Percentiles rank a stretch among this genome's conserved stretches.
Conservation (phyloP, 2,888 invertebrate species). For the Tipula confusa region DNA sequence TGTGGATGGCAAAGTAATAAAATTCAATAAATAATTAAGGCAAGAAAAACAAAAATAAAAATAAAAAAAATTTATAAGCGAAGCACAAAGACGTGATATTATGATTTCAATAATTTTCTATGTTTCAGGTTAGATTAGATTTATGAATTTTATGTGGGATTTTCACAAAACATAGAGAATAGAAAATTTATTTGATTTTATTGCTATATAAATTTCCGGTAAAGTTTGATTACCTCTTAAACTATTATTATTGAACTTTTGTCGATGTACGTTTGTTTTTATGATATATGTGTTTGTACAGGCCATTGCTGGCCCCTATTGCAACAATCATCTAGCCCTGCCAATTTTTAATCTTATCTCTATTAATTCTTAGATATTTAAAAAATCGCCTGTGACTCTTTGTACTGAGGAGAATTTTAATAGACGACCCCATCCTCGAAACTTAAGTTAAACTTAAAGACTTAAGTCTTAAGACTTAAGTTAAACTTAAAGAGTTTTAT, state of each 20-base stretch:
- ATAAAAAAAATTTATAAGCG: not conserved
- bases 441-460: too few species aligned
- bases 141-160: constrained; percentile 25
- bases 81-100: constrained; percentile 20
- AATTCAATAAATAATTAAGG: constrained; percentile 25
- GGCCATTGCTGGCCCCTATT: too few species aligned
- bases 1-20: constrained; percentile 9
- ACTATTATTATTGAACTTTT: constrained; percentile 9
- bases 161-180: constrained; percentile 1
- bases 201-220: constrained; percentile 3
- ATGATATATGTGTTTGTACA: too few species aligned
- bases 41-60: not conserved
- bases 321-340: too few species aligned
- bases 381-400: too few species aligned
- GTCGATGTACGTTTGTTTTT: too few species aligned
- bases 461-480: too few species aligned
- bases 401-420: too few species aligned
- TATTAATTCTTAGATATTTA: too few species aligned
- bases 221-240: constrained; percentile 20
- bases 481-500: too few species aligned
- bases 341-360: too few species aligned
- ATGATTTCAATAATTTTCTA: constrained; percentile 25
- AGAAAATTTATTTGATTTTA: constrained; percentile 12
- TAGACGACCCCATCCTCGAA: too few species aligned
- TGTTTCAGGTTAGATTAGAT: constrained; percentile 25